These are phyloP conservation scores for Nettapus auritus DNA, from an alignment of 2,113 vertebrate genomes.

Conservation along the genomic window DNA sequence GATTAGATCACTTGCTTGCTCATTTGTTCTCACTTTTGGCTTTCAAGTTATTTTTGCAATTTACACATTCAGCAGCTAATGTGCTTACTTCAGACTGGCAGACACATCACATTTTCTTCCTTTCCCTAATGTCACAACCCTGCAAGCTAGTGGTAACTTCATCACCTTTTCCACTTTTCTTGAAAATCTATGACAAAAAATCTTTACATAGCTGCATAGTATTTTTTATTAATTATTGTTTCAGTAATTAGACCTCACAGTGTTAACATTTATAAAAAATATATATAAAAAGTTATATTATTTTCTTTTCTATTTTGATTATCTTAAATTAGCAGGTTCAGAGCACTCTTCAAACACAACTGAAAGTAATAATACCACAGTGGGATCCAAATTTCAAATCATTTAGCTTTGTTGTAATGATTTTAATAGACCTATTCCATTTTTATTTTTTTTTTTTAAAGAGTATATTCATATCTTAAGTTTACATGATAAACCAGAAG, in stretches of 20 bases:
- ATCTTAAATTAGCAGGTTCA: background rate
- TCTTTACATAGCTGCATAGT: background rate
- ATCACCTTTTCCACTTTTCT: background rate
- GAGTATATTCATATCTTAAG: background rate
- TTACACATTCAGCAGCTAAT: constrained; percentile 45
- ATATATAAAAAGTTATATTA: background rate
- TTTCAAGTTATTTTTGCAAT: constrained; percentile 47
- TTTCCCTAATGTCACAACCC: background rate
- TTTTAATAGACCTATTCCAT: background rate
- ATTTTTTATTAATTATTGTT: background rate
- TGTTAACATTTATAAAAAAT: background rate
- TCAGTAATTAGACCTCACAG: background rate
- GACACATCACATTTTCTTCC: background rate
- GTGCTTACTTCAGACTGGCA: constrained; percentile 18
- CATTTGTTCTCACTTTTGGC: constrained; percentile 47
- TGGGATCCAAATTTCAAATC: background rate
- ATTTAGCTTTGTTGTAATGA: background rate
- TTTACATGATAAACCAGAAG: constrained; percentile 2
- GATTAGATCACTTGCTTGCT: constrained; percentile 52
- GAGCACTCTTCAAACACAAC: background rate
- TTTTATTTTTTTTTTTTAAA: background rate
- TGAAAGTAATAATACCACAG: constrained; percentile 9
- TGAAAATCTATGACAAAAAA: background rate
- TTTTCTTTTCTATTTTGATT: background rate
- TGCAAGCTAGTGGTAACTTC: background rate